A percentile compares a stretch with the other conserved stretches of the same genome.
Conservation (phyloP, 2,113 vertebrate species). For the Colistium nudipinnis region DNA sequence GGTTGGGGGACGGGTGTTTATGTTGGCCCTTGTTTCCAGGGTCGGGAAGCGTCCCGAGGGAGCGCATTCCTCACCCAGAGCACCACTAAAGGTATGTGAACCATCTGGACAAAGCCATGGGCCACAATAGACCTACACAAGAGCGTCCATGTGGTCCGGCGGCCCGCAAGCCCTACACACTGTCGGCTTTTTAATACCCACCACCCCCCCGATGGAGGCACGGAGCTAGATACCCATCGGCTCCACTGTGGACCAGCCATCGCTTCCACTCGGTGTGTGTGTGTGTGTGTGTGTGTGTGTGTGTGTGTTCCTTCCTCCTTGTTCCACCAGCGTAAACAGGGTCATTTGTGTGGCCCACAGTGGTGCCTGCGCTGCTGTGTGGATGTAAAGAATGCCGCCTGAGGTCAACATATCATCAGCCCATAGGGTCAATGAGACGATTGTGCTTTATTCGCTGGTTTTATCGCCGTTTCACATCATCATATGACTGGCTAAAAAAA, state of each 20-base stretch:
- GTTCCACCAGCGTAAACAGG: slow-evolving; percentile 38
- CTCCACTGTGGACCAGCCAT: slow-evolving; percentile 35
- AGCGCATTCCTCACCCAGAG: slow-evolving; percentile 82
- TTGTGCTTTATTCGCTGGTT: slow-evolving; percentile 55
- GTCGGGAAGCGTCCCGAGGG: slow-evolving; percentile 81
- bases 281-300: slow-evolving; percentile 3
- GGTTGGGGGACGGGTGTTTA: slow-evolving; percentile 82
- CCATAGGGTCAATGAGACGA: slow-evolving; percentile 60
- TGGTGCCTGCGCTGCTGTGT: slow-evolving; percentile 48
- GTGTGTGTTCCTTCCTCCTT: slow-evolving; percentile 43
- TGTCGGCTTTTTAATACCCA: slow-evolving; percentile 47
- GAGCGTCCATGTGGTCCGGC: slow-evolving; percentile 48
- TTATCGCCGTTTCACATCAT: slow-evolving; percentile 65
- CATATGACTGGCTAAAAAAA: slow-evolving; percentile 57
- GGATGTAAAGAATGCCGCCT: slow-evolving; percentile 61
- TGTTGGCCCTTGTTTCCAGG: slow-evolving; percentile 83
- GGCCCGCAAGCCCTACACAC: slow-evolving; percentile 33
- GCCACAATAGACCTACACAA: slow-evolving; percentile 81
- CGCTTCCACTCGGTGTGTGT: slow-evolving; percentile 23
- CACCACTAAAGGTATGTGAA: slow-evolving; percentile 84
- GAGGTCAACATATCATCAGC: slow-evolving; percentile 57
- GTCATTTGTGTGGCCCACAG: slow-evolving; percentile 51
- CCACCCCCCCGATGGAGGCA: slow-evolving; percentile 26
- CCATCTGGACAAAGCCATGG: slow-evolving; percentile 84
- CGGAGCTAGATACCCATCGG: slow-evolving; percentile 56